Evolutionary conservation across 2,797 vertebrate genomes (phyloP), one percentile per base, ranked within the genome.

Genomic region (Gouania willdenowi): DNA sequence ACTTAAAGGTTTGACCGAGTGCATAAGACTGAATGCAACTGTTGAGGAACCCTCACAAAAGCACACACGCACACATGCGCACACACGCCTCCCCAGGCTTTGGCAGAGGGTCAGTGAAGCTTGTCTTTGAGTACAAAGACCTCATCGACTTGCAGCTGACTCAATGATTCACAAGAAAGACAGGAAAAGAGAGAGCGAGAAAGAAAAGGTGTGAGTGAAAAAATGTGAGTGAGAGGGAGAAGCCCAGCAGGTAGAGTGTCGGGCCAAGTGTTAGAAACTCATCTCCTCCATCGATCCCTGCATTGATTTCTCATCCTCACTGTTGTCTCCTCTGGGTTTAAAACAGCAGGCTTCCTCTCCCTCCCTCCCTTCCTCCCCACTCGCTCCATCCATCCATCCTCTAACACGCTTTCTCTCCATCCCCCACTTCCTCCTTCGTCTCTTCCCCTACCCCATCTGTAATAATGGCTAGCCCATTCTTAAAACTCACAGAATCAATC

Each of bases 121-220:
- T 77, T 85, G 77, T 87, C 83, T 82, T 74, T 51, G 69, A 85
- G 82, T 77, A 87, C 86, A 87, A 87, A 85, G 81, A 83, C 81
- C 70, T 85, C 72, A 81, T 82, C 81, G 78, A 85, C 79, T 82
- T 75, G 75, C 80, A 84, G 83, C 85, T 87, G 84, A 88, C 86
- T 86, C 84, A 81, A 79, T 84, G 80, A 88, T 85, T 88, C 82
- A 83, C 75, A 56, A 71, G 70, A 66, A 49, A 78, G 58, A 37
- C 39, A 69, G 57, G 65, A 69, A 62, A 31, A 48, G 68, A 56
- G 53, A 60, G 35, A 56, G 43, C 68, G 55, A 48, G 37, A 62
- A 41, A 60, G 40, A 47, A 51, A 33, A 19, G 38, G 56, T 64
- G 59, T 38, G 31, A 21, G 55, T 38, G 51, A 13, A 68, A 61